Conservation (phyloP, 2,888 invertebrate species). For the Congeria kusceri region DNA sequence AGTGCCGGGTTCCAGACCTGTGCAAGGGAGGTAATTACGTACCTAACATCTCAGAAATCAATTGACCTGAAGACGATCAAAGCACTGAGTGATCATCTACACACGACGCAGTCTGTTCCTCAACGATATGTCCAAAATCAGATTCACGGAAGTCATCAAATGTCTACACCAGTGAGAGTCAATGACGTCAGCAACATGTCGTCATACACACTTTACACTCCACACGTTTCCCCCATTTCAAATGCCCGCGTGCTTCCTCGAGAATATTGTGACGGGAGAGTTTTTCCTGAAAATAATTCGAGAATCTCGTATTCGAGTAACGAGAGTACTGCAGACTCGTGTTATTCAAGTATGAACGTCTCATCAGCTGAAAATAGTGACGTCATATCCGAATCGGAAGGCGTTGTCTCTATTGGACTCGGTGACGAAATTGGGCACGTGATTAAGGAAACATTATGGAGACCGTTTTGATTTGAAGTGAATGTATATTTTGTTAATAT, state of each 20-base stretch:
- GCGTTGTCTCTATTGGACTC: constrained; percentile 23
- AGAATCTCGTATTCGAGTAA: not conserved
- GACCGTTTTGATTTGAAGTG: constrained; percentile 7
- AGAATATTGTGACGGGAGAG: not conserved
- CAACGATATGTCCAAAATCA: too few relatives aligned
- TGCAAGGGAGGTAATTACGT: constrained; percentile 22
- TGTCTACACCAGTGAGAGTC: constrained; percentile 26
- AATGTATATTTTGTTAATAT: too few relatives aligned
- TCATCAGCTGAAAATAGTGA: not conserved
- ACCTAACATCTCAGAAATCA: constrained; percentile 5
- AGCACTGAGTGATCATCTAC: constrained; percentile 33
- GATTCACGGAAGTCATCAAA: not conserved
- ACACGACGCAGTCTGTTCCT: not conserved
- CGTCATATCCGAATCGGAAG: not conserved
- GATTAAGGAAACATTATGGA: constrained; percentile 21
- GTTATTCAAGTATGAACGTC: not conserved
- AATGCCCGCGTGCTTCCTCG: too few relatives aligned
- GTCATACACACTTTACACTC: too few relatives aligned
- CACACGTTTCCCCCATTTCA: too few relatives aligned
- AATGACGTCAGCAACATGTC: not conserved
- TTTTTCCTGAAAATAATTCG: not conserved
- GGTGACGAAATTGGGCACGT: constrained; percentile 28
- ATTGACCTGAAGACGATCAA: not conserved
- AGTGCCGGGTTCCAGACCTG: constrained; percentile 39
- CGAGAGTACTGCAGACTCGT: not conserved